phyloP scores from a whole-genome alignment of 2,797 vertebrate genomes.

The Dromococcyx pavoninus region DNA sequence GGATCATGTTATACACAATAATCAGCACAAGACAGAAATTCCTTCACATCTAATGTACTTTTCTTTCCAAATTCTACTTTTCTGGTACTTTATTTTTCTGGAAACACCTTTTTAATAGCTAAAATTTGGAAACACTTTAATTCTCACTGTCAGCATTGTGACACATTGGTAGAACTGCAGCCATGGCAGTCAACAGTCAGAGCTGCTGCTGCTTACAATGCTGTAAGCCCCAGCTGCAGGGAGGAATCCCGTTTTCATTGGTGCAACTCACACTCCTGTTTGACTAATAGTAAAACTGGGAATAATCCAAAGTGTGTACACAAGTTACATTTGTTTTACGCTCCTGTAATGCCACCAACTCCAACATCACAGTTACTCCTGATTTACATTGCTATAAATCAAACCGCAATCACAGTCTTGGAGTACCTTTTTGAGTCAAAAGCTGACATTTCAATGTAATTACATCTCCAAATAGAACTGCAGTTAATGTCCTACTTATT shows the following conservation, averaged over 20 bases:
- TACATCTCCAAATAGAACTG: background rate
- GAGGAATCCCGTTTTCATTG: background rate
- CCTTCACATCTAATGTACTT: background rate
- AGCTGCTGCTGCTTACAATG: background rate
- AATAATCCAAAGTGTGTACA: background rate
- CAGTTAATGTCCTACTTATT: slow-evolving; percentile 23
- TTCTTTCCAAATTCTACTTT: background rate
- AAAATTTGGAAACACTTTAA: background rate
- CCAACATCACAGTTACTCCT: background rate
- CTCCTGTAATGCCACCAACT: background rate
- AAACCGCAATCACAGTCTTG: background rate
- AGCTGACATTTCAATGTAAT: background rate
- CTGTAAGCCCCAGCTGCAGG: background rate
- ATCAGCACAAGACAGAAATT: background rate
- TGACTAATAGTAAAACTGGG: background rate
- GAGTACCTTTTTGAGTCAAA: background rate
- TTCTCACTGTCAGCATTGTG: background rate
- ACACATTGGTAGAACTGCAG: background rate
- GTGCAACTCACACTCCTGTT: fast-evolving
- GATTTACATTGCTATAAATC: background rate
- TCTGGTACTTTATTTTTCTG: background rate
- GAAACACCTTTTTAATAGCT: background rate
- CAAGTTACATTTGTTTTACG: background rate
- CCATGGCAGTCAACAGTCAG: background rate
- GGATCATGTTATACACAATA: background rate